Conservation (phyloP, 1,140 invertebrate species). For the Drosophila sulfurigaster region DNA sequence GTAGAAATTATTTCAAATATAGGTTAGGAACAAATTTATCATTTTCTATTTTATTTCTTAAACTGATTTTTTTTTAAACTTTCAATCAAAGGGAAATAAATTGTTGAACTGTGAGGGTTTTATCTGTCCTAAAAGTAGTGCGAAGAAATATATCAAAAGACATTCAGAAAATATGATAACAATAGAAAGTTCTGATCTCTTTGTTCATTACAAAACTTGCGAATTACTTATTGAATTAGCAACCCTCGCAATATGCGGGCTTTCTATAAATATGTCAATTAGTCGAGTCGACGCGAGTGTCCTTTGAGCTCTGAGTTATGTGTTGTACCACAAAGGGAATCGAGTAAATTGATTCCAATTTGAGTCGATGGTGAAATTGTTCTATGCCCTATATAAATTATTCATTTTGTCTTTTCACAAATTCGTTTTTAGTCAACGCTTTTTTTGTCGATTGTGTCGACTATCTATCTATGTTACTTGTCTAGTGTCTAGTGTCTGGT, state of each 20-base stretch:
- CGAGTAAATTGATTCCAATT: constrained; percentile 18
- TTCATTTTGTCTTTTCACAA: constrained; percentile 45
- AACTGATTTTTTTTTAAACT: too few species aligned
- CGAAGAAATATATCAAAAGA: too few species aligned
- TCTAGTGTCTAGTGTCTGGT: not conserved
- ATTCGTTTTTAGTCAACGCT: constrained; percentile 33
- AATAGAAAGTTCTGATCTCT: not conserved
- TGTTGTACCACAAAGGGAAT: constrained; percentile 18
- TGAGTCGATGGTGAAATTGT: not conserved
- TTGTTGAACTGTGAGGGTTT: too few species aligned
- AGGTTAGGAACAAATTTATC: too few species aligned
- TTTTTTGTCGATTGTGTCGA: constrained; percentile 7
- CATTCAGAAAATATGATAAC: too few species aligned
- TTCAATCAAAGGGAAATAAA: too few species aligned
- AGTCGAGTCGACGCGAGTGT: constrained; percentile 21
- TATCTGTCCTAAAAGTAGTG: too few species aligned
- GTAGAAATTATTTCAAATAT: too few species aligned
- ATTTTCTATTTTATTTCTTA: too few species aligned
- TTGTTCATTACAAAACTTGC: not conserved
- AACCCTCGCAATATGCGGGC: constrained; percentile 2
- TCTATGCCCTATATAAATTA: constrained; percentile 33
- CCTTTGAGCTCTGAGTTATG: constrained; percentile 13
- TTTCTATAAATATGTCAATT: constrained; percentile 21
- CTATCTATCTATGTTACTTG: too few species aligned
- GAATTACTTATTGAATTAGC: not conserved